These are phyloP conservation scores for Fringilla coelebs DNA, from an alignment of 2,797 vertebrate genomes.

Conservation along the genomic window DNA sequence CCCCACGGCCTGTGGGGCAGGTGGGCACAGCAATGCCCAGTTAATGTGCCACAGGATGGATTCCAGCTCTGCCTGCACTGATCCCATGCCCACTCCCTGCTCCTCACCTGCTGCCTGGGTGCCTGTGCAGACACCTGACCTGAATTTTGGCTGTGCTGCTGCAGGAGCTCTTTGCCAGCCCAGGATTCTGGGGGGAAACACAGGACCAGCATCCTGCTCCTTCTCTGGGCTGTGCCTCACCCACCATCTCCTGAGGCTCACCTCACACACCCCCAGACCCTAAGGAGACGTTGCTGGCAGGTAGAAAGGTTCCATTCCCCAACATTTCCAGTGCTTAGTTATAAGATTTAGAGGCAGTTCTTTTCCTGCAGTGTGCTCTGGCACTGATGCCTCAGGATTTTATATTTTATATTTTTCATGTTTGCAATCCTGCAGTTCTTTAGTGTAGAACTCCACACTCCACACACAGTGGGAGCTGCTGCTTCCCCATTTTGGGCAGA, in stretches of 20 bases:
- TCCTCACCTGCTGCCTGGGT: fast-evolving
- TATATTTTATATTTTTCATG: not conserved
- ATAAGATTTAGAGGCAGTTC: not conserved
- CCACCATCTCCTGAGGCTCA: fast-evolving
- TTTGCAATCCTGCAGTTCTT: not conserved
- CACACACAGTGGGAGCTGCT: not conserved
- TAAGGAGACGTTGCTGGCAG: not conserved
- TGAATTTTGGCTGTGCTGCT: not conserved
- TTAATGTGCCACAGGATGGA: not conserved
- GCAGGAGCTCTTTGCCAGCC: not conserved
- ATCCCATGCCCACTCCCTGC: fast-evolving
- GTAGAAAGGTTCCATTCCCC: not conserved
- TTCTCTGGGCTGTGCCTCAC: not conserved
- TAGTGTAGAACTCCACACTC: fast-evolving
- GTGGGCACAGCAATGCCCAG: not conserved
- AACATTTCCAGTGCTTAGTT: not conserved
- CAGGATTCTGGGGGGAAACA: fast-evolving
- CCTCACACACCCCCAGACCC: not conserved
- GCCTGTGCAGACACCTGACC: not conserved
- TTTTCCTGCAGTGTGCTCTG: fast-evolving
- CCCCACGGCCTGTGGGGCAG: not conserved
- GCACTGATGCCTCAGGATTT: not conserved
- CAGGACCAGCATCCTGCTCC: fast-evolving
- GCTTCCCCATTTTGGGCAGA: not conserved
- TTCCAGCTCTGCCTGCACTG: not conserved